Conservation (phyloP, 2,888 invertebrate genomes). For the Enchytraeus crypticus region DNA sequence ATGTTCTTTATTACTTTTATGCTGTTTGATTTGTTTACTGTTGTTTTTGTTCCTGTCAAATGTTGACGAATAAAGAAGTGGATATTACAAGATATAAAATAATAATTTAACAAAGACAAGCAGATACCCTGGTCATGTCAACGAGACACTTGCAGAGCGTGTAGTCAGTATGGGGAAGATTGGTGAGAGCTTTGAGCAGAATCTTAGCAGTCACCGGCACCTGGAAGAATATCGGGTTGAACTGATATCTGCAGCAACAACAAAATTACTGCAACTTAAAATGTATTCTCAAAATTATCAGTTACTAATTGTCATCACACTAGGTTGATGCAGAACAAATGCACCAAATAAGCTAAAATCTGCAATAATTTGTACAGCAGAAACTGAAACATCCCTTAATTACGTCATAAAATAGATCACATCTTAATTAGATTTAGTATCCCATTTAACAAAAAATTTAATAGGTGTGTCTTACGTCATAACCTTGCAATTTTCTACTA, state of each 20-base stretch:
- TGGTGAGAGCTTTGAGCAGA: conserved; percentile 86
- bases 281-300: no score
- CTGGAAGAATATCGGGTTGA: conserved; percentile 80
- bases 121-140: conserved; percentile 54
- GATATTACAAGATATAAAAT: no score
- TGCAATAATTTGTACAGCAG: background rate
- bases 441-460: no score
- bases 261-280: background rate
- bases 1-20: no score
- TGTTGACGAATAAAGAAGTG: no score
- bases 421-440: no score
- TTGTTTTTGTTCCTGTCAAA: no score
- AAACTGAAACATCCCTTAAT: background rate
- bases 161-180: conserved; percentile 94
- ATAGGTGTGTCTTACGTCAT: no score
- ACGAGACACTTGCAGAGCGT: conserved; percentile 93
- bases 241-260: conserved; percentile 63
- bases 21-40: no score
- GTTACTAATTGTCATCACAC: no score
- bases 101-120: background rate
- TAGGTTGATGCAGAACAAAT: background rate
- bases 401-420: no score
- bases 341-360: background rate
- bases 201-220: conserved; percentile 69
- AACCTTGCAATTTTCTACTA: no score